Evolutionary conservation across 2,888 invertebrate genomes (phyloP), one percentile per base, ranked within the genome.

Genomic region (Phania funesta): DNA sequence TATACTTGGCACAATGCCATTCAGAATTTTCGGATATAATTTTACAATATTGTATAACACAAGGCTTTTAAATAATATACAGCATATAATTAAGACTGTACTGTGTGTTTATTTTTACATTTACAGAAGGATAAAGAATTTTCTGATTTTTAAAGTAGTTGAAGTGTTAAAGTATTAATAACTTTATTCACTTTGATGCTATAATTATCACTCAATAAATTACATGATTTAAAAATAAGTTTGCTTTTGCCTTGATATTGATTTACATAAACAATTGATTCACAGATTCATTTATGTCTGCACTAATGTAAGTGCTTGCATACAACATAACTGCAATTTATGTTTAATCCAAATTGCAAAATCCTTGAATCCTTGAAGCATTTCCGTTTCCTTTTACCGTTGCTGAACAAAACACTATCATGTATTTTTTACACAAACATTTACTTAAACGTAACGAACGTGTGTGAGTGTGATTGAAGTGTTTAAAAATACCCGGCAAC

Each of bases 341-440:
- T 58, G 67, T 58, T 58, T 22, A 75, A 75, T 58, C 38, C 58
- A 58, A 67, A 58, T 75, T 58, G 58, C 32, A 26, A 29, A 75
- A 67, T 58, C 48, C 29, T 20, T 67, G 58, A 58, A 67, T 67
- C 56, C 65, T 32, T 41, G 22, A 48, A 60, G 46, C 13, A 41
- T 67, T 76, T 76, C 48, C 65, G 35, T 64, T 58, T 76, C 20
- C 56, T 56, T 67, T 58, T 6, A 56, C 16, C 65, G 24, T 18
- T 16, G 35, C 13, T 48, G 32, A 18, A 78, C 65, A 38, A 41
- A 50, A 64, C 38, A 60, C 13, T 60, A 56, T 35, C 11, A 11
- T 32, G 9, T 35, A 32, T 50, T 58, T 22, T 35, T 35, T 46
- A 46, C 22, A 38, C 29, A 56, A 44, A 56, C 56, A 56, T 46